Percentiles rank a stretch among this genome's conserved stretches.
These are phyloP conservation scores for Rhagonycha lutea DNA, from an alignment of 2,888 invertebrate species.

Conservation along the genomic window DNA sequence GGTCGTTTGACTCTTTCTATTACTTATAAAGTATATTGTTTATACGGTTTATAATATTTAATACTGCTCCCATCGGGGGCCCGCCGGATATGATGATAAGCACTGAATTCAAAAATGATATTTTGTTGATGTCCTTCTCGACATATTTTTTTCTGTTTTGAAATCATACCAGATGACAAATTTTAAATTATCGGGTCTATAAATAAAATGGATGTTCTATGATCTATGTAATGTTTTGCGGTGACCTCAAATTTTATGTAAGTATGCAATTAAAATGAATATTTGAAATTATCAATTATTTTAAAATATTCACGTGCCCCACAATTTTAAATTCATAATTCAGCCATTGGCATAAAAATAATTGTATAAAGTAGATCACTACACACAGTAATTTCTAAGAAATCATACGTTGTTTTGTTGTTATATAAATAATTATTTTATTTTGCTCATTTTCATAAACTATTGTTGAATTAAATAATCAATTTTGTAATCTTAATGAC, in stretches of 20 bases:
- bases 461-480: not conserved
- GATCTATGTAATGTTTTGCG: not conserved
- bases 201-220: not conserved
- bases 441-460: not conserved
- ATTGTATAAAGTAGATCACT: not conserved
- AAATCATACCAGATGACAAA: not conserved
- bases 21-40: not conserved
- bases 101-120: not conserved
- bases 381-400: not conserved
- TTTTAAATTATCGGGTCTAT: not conserved
- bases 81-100: not conserved
- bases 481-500: slow-evolving; percentile 1
- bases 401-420: not conserved
- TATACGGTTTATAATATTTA: not conserved
- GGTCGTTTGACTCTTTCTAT: no score
- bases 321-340: not conserved
- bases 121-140: not conserved
- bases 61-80: not conserved
- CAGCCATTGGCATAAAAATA: not conserved
- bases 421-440: not conserved
- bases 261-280: not conserved
- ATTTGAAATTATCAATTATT: not conserved
- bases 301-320: not conserved
- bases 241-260: not conserved
- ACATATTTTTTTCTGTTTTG: not conserved